Base-by-base conservation (phyloP, 2,797 vertebrate genomes). In the Eidolon dupreanum region DNA sequence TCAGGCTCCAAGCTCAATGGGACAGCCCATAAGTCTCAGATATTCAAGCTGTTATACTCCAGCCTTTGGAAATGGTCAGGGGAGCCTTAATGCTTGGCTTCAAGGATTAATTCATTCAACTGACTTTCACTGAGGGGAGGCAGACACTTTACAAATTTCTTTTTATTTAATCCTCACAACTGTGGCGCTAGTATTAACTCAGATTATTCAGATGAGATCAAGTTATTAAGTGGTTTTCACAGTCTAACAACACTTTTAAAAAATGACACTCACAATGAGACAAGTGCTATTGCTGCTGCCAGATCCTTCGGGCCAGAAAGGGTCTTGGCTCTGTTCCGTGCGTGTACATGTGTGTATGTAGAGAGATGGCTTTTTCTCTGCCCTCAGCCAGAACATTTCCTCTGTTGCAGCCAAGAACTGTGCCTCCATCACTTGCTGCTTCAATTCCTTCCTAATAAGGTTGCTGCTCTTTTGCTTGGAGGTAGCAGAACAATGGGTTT, bases 171-270 rank as follows among this genome's bases (percentile, higher is more conserved):
- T 96, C 95, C 78, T 95, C 88, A 86, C 88, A 85, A 91, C 78
- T 91, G 77, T 88, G 82, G 20, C 66, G 88, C 73, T 74, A 70
- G 90, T 87, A 96, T 95, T 95, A 96, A 92, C 38, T 75, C 88
- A 97, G 71, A 97, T 95, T 94, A 97, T 95, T 97, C 92, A 95
- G 78, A 94, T 91, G 91, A 96, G 95, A 93, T 97, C 88, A 97
- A 94, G 85, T 96, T 97, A 94, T 96, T 94, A 97, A 96, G 96
- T 96, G 88, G 63, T 86, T 97, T 97, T 96, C 68, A 92, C 85
- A 91, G 68, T 84, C 82, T 82, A 93, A 71, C 71, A 59, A 84
- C 88, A 92, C 85, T 95, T 96, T 65, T 78, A 88, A 97, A 91
- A 97, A 95, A 78, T 74, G 77, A 75, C 74, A 94, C 19, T 81